phyloP scores from a whole-genome alignment of 2,113 vertebrate species.

The Gadus chalcogrammus region DNA sequence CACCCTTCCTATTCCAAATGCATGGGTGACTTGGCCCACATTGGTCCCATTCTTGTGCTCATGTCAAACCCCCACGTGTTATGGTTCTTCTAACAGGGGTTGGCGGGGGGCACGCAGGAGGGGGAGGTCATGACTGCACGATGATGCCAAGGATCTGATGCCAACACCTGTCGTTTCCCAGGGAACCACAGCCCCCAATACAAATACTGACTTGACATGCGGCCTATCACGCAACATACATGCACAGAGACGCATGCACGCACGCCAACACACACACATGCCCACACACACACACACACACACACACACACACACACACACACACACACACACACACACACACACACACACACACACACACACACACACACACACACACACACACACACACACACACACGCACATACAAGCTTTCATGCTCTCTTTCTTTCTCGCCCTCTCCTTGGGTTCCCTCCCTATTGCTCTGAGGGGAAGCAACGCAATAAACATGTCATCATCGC shows the following conservation, averaged over 20 bases:
- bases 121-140: slow-evolving; percentile 45
- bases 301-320: slow-evolving; percentile 19
- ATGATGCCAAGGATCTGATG: slow-evolving; percentile 59
- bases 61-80: slow-evolving; percentile 41
- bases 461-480: slow-evolving; percentile 51
- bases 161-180: slow-evolving; percentile 63
- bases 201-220: slow-evolving; percentile 49
- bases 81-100: slow-evolving; percentile 42
- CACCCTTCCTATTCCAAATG: slow-evolving; percentile 14
- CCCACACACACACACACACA: slow-evolving; percentile 3
- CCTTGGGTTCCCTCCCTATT: neutral
- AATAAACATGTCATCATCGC: slow-evolving; percentile 67
- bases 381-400: slow-evolving; percentile 14
- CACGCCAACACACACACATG: slow-evolving; percentile 17
- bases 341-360: slow-evolving; percentile 21
- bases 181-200: slow-evolving; percentile 43
- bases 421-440: neutral
- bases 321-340: slow-evolving; percentile 13
- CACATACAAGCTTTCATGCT: slow-evolving; percentile 18
- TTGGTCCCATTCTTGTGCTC: slow-evolving; percentile 17
- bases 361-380: slow-evolving; percentile 19
- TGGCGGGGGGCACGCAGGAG: slow-evolving; percentile 31
- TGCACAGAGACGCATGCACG: slow-evolving; percentile 19
- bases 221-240: slow-evolving; percentile 44
- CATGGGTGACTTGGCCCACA: slow-evolving; percentile 8